Percentiles rank a stretch among this genome's conserved stretches.
phyloP scores from a whole-genome alignment of 53 echinoderm and acorn worm species.

The Echinometra lucunter region DNA sequence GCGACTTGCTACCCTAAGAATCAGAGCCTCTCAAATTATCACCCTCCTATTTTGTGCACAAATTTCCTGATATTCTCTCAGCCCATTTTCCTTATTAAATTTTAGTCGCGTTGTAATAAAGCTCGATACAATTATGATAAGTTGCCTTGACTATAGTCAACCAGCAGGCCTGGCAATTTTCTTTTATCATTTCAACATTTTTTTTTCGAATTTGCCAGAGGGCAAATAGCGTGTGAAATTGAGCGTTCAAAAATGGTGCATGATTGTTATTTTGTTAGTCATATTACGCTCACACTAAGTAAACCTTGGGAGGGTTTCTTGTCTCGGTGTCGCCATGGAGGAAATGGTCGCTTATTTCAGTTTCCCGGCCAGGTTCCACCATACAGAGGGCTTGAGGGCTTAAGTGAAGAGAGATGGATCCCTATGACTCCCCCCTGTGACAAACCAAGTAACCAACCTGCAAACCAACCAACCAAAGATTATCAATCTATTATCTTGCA shows the following conservation, averaged over 20 bases:
- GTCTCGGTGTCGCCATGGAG: slow-evolving; percentile 57
- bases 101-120: slow-evolving; percentile 2
- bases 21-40: slow-evolving; percentile 49
- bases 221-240: slow-evolving; percentile 38
- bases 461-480: not conserved
- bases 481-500: not conserved
- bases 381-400: slow-evolving; percentile 13
- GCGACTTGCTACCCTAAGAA: not conserved
- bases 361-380: slow-evolving; percentile 25
- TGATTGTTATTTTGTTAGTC: slow-evolving; percentile 61
- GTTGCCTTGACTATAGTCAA: not conserved
- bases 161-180: not conserved
- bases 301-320: slow-evolving; percentile 54
- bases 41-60: slow-evolving; percentile 7
- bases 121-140: slow-evolving; percentile 22
- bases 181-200: not conserved
- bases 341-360: slow-evolving; percentile 61
- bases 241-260: slow-evolving; percentile 52
- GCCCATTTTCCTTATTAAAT: slow-evolving; percentile 10
- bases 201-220: not conserved
- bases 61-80: slow-evolving; percentile 13
- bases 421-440: not conserved
- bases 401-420: slow-evolving; percentile 45
- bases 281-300: slow-evolving; percentile 52
- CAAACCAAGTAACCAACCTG: not conserved